These are phyloP conservation scores for Mormyrus lacerda DNA, from an alignment of 2,113 vertebrate genomes.

Conservation along the genomic window DNA sequence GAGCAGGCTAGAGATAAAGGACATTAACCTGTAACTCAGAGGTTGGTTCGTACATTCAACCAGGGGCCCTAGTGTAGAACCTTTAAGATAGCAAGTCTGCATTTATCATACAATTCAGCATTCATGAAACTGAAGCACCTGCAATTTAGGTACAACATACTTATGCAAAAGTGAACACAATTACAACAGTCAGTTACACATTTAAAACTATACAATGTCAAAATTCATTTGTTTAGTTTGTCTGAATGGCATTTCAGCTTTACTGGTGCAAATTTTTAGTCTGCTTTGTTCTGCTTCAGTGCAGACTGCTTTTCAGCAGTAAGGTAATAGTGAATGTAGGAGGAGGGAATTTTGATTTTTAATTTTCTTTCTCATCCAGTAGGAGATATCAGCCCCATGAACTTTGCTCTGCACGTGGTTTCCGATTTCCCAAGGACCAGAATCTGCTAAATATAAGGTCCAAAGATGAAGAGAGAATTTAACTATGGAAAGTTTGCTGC, in stretches of 20 bases:
- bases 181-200: not conserved
- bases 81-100: not conserved
- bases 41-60: not conserved
- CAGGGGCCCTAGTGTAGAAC: not conserved
- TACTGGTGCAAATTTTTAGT: not conserved
- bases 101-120: not conserved
- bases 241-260: not conserved
- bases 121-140: not conserved
- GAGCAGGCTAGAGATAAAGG: not conserved
- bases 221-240: not conserved
- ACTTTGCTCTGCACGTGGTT: not conserved
- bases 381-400: not conserved
- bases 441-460: not conserved
- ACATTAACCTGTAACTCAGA: not conserved
- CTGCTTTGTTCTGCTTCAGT: not conserved
- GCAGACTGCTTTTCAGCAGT: not conserved
- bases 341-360: not conserved
- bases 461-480: not conserved
- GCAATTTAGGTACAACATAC: not conserved
- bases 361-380: not conserved
- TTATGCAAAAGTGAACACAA: not conserved
- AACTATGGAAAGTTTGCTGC: not conserved
- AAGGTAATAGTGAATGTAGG: not conserved
- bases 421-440: not conserved
- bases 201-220: not conserved